Percentiles rank a stretch among this genome's conserved stretches.
Evolutionary conservation across 2,888 invertebrate species (phyloP).

Genomic region (Andrena dorsata): DNA sequence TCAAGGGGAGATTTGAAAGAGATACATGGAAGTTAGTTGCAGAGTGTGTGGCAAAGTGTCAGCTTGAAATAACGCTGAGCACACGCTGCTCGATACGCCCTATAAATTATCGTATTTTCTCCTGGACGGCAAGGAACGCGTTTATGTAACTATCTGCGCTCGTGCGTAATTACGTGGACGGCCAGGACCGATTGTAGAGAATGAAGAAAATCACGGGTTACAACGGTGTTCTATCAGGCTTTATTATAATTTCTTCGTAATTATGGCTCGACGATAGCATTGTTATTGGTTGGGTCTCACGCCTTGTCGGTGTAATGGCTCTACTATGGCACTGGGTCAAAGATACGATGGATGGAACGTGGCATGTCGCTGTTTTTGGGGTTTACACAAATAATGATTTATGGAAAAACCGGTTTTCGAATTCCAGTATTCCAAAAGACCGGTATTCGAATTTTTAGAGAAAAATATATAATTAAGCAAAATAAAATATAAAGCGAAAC

Average conservation of each 20-base stretch:
- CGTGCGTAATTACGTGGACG: constrained; percentile 42
- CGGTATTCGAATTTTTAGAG: too few relatives aligned
- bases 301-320: constrained; percentile 1
- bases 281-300: constrained; percentile 20
- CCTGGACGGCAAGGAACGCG: constrained; percentile 29
- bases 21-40: too few relatives aligned
- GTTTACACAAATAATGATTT: too few relatives aligned
- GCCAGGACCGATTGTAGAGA: constrained; percentile 3
- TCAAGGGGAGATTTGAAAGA: too few relatives aligned
- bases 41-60: neutral
- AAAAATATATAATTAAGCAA: too few relatives aligned
- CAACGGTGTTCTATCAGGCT: neutral
- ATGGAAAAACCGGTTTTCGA: too few relatives aligned
- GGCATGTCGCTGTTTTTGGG: constrained; percentile 8
- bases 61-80: constrained; percentile 7
- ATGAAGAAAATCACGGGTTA: constrained; percentile 22
- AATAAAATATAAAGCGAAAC: too few relatives aligned
- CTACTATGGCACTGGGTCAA: constrained; percentile 49
- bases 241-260: constrained; percentile 45
- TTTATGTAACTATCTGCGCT: constrained; percentile 40
- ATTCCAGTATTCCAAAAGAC: too few relatives aligned
- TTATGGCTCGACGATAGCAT: constrained; percentile 19
- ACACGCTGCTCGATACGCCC: constrained; percentile 14
- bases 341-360: constrained; percentile 29
- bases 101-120: constrained; percentile 24